phyloP scores from a whole-genome alignment of 1,140 invertebrate genomes.

The Anadara kagoshimensis region DNA sequence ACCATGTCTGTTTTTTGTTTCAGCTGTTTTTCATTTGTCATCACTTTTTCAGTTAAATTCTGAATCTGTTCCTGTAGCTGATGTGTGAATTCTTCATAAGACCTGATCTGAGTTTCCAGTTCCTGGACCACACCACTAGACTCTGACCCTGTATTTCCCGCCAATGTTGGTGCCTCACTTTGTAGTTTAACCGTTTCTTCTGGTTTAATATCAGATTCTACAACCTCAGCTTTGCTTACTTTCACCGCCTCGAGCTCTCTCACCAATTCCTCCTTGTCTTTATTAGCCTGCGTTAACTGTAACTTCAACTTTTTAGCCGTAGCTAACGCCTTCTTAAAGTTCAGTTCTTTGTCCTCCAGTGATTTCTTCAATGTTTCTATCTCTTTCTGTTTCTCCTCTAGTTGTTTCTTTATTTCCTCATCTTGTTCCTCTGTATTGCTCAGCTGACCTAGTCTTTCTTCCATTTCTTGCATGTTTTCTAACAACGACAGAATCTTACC shows the following conservation, averaged over 20 bases:
- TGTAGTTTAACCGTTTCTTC: neutral
- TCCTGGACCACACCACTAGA: neutral
- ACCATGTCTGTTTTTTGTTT: conserved; percentile 32
- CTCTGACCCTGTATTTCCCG: neutral
- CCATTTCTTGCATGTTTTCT: conserved; percentile 66
- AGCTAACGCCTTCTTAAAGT: conserved; percentile 63
- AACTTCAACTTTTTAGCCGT: conserved; percentile 68
- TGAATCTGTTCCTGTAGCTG: conserved; percentile 58
- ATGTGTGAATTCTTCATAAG: conserved; percentile 51
- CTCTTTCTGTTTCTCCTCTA: conserved; percentile 25
- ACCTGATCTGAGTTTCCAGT: conserved; percentile 37
- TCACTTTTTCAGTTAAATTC: conserved; percentile 44
- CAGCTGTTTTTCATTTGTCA: conserved; percentile 27
- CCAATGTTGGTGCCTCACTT: no score
- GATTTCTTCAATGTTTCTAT: conserved; percentile 42
- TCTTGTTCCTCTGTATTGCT: conserved; percentile 30
- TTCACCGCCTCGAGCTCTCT: conserved; percentile 23
- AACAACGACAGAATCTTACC: conserved; percentile 60
- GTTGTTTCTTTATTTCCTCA: conserved; percentile 24
- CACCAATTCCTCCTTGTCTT: conserved; percentile 30
- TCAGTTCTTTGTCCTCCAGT: conserved; percentile 57
- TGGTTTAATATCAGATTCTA: neutral
- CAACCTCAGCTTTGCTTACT: conserved; percentile 26
- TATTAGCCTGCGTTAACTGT: conserved; percentile 47
- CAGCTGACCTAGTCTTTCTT: conserved; percentile 57